phyloP scores from a whole-genome alignment of 2,888 invertebrate genomes.

The Leucoptera coffeella region DNA sequence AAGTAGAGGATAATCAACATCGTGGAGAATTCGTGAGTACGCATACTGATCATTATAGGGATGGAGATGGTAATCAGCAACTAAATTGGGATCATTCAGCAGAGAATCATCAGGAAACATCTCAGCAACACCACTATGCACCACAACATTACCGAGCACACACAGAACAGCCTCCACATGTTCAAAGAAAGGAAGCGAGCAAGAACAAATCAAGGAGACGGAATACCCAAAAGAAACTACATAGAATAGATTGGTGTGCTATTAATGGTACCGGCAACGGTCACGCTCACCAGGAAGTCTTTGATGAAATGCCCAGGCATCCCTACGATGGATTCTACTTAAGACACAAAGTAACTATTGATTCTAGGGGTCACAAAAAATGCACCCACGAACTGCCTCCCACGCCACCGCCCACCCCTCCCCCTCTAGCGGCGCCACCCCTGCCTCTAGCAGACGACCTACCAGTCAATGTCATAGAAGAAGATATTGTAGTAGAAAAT shows the following conservation, averaged over 20 bases:
- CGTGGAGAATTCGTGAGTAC: no score
- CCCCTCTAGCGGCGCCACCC: slow-evolving; percentile 16
- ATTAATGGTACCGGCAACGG: neutral
- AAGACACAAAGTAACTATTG: slow-evolving; percentile 29
- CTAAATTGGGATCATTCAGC: slow-evolving; percentile 2
- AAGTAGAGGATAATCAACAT: neutral
- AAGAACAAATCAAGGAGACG: neutral
- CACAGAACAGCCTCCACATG: slow-evolving; percentile 1
- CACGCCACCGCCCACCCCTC: slow-evolving; percentile 17
- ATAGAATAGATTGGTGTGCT: slow-evolving; percentile 1
- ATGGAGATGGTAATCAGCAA: slow-evolving; percentile 1
- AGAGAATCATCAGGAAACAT: neutral
- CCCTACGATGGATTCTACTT: slow-evolving; percentile 45
- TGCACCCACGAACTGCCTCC: slow-evolving; percentile 38
- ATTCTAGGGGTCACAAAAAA: slow-evolving; percentile 29
- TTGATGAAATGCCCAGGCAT: slow-evolving; percentile 31
- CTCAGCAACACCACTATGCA: neutral
- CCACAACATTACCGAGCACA: slow-evolving; percentile 8
- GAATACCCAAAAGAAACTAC: neutral
- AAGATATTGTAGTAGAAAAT: slow-evolving; percentile 5
- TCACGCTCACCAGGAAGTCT: neutral
- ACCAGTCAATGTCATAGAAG: slow-evolving; percentile 8
- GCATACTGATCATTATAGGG: slow-evolving; percentile 2
- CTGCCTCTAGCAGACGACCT: slow-evolving; percentile 10
- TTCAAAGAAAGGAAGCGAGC: neutral